These are phyloP conservation scores for Agonum fuliginosum DNA, from an alignment of 2,888 invertebrate genomes.

Conservation along the genomic window DNA sequence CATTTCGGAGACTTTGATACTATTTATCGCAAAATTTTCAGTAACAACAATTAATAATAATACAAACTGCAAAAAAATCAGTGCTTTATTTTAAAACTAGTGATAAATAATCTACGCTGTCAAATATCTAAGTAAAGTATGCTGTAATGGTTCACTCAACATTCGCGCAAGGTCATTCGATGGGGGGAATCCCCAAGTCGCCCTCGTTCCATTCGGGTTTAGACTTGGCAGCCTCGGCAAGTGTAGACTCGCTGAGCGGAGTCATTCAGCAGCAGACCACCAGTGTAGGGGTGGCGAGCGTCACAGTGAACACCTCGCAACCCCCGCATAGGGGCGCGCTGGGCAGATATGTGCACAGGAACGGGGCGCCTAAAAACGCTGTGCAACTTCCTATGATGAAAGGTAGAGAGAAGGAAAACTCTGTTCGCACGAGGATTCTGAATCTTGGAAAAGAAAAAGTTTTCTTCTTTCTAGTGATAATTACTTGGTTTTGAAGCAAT, in stretches of 20 bases:
- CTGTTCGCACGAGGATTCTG: too few species aligned
- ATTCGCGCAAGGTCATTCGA: constrained; percentile 72
- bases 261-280: constrained; percentile 70
- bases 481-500: too few species aligned
- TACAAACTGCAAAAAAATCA: too few species aligned
- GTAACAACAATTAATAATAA: too few species aligned
- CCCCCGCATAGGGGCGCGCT: neutral
- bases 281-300: neutral
- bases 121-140: constrained; percentile 64
- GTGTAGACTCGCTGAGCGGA: constrained; percentile 71
- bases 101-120: too few species aligned
- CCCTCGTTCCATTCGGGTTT: constrained; percentile 92
- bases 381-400: neutral
- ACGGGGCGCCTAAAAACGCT: neutral
- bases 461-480: too few species aligned
- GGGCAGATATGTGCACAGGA: neutral
- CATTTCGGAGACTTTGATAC: too few species aligned
- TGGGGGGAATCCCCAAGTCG: constrained; percentile 85
- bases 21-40: too few species aligned
- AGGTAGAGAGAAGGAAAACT: too few species aligned
- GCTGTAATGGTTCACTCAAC: constrained; percentile 71
- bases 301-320: neutral
- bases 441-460: too few species aligned
- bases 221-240: constrained; percentile 83
- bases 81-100: too few species aligned